phyloP scores from a whole-genome alignment of 2,113 vertebrate species.

The Chamaetylas fuelleborni region DNA sequence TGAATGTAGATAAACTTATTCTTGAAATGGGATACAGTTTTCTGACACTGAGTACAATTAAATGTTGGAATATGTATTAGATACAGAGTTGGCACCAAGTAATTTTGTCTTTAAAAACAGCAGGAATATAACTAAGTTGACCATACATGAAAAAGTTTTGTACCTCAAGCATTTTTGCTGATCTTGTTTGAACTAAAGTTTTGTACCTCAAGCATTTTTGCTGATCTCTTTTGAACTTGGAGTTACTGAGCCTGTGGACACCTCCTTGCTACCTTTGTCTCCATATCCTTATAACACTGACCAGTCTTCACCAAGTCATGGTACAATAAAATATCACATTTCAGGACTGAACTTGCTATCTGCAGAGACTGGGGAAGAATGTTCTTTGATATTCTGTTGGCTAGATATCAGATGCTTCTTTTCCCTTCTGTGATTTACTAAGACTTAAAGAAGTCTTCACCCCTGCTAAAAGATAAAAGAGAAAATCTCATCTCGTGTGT shows the following conservation, averaged over 20 bases:
- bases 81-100: background rate
- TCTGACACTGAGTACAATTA: background rate
- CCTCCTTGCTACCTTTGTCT: background rate
- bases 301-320: background rate
- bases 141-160: background rate
- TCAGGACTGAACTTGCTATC: background rate
- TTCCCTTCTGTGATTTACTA: background rate
- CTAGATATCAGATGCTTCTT: background rate
- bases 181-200: background rate
- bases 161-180: background rate
- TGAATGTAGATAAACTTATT: background rate
- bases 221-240: background rate
- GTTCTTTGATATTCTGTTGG: constrained; percentile 11
- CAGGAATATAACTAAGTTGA: background rate
- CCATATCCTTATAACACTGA: background rate
- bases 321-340: background rate
- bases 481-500: background rate
- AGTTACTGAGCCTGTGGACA: background rate
- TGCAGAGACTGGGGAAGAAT: background rate
- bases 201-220: background rate
- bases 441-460: background rate
- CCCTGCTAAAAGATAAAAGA: constrained; percentile 15
- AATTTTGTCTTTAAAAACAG: background rate
- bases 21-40: background rate
- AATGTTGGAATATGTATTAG: rapidly evolving